Evolutionary conservation across 2,888 invertebrate species (phyloP), one percentile per base, ranked within the genome.

Genomic region (Leucania comma): DNA sequence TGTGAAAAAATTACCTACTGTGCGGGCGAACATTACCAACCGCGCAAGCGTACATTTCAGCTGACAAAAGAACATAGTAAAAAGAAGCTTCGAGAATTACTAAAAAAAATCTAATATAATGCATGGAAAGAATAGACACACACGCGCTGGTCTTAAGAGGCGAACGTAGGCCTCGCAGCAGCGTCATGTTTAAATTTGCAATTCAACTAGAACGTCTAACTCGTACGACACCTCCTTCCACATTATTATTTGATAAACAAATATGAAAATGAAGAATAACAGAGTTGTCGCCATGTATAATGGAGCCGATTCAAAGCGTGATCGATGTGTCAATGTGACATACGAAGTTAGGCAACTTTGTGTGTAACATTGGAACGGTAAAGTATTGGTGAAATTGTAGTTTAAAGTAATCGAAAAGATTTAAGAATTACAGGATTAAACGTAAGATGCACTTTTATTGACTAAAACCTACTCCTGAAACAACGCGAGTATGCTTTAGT

Each of bases 151-250:
- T 69, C 60, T 67, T 81, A 14, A 29, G 73, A 75, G 76, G 64
- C 32, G 70, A 2, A 46, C 42, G 46, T 14, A 67, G 79, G 64
- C 67, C 64, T 38, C 26, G 3, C 22, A 29, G 68, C 57, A 32
- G 74, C 63, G 88, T 87, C 91, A 92, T 91, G 92, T 92, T 90
- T 92, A 92, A 92, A 93, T 93, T 93, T 92, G 92, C 92, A 91
- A 92, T 92, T 92, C 91, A 86, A 90, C 85, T 63, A 66, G 70
- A 48, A 83, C 85, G 72, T 83, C 85, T 89, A 88, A 90, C 89
- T 87, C 85, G 80, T 82, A 84, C 79, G 84, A 80, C 85, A 80
- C 76, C 83, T 83, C 77, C 83, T 80, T 84, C 80, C 80, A 80
- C 86, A 86, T 42, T 17, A 42, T 42, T 42, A 42, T 88, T 87